Percentiles rank a stretch among this genome's conserved stretches.
These are phyloP conservation scores for Pholis gunnellus DNA, from an alignment of 2,113 vertebrate species.

Conservation along the genomic window DNA sequence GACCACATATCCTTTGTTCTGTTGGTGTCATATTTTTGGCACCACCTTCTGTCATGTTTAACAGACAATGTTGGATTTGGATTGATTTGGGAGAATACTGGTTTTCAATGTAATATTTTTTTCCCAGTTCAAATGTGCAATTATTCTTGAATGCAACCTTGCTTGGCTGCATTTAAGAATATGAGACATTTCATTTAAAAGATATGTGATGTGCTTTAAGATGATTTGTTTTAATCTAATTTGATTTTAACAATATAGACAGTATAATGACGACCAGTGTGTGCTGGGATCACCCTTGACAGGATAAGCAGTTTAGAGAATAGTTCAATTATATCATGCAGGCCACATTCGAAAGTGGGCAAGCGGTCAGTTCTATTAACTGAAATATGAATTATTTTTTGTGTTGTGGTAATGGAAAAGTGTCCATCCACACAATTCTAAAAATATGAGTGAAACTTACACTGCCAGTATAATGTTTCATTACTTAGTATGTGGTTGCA, in stretches of 20 bases:
- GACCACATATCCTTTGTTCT: too few species aligned
- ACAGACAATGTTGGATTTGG: too few species aligned
- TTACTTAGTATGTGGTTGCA: too few species aligned
- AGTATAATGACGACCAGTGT: neutral
- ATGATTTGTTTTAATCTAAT: neutral
- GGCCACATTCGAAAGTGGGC: neutral
- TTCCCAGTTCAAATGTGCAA: neutral
- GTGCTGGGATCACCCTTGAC: neutral
- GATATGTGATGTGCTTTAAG: neutral
- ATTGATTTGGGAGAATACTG: too few species aligned
- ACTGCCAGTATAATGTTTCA: neutral
- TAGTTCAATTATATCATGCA: neutral
- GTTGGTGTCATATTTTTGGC: too few species aligned
- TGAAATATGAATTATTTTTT: neutral
- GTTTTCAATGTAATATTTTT: neutral
- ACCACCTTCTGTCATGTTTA: too few species aligned
- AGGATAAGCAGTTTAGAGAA: neutral
- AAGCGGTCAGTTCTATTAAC: neutral
- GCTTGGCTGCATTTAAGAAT: neutral
- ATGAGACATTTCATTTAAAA: neutral
- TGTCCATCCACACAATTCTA: neutral
- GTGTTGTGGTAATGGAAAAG: neutral
- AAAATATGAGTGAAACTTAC: neutral
- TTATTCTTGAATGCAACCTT: neutral
- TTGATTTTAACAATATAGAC: neutral